Evolutionary conservation across 2,797 vertebrate species (phyloP).

Genomic region (Phrynocephalus forsythii): DNA sequence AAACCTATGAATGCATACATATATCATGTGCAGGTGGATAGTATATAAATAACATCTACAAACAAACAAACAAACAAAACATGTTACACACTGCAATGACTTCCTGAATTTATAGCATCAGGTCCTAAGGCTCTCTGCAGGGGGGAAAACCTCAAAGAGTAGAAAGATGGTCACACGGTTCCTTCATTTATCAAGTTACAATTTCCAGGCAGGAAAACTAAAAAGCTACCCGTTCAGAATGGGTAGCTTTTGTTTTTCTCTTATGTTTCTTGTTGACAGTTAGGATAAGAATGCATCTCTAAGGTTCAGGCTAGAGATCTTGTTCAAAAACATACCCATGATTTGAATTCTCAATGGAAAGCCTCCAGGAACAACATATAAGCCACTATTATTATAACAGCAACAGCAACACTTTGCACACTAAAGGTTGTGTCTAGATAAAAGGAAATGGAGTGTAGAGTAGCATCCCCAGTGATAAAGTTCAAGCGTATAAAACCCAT

Average conservation of each 20-base stretch:
- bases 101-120: constrained; percentile 73
- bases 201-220: constrained; percentile 65
- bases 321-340: constrained; percentile 71
- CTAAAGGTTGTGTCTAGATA: constrained; percentile 41
- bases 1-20: constrained; percentile 21
- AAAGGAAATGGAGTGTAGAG: constrained; percentile 33
- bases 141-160: constrained; percentile 65
- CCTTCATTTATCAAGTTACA: constrained; percentile 76
- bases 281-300: constrained; percentile 70
- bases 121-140: constrained; percentile 54
- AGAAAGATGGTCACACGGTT: constrained; percentile 62
- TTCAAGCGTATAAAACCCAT: not conserved
- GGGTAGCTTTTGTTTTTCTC: constrained; percentile 16
- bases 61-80: constrained; percentile 65
- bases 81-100: constrained; percentile 63
- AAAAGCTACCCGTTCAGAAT: constrained; percentile 67
- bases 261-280: constrained; percentile 20
- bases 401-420: constrained; percentile 1
- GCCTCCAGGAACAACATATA: constrained; percentile 47
- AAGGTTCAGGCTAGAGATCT: constrained; percentile 72
- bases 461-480: not conserved
- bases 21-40: constrained; percentile 37
- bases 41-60: constrained; percentile 69
- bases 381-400: constrained; percentile 54
- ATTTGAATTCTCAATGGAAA: constrained; percentile 74